Conservation (phyloP, 2,888 invertebrate genomes). For the Amphipyra berbera region DNA sequence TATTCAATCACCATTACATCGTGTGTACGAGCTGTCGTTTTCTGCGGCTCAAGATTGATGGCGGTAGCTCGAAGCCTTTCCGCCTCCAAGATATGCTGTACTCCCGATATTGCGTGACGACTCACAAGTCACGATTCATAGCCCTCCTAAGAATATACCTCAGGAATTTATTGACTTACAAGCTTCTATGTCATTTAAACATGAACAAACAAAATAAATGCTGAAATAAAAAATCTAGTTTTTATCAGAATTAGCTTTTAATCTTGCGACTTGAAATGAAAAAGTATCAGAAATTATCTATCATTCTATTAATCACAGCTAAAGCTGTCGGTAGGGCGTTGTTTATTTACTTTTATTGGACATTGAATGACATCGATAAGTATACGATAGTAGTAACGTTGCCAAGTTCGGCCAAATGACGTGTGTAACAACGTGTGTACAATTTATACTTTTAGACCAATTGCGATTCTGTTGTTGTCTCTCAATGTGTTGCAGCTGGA, state of each 20-base stretch:
- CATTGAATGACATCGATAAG: constrained; percentile 50
- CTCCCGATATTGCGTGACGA: constrained; percentile 80
- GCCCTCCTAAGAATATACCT: constrained; percentile 65
- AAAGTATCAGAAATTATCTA: background rate
- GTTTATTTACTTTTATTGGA: constrained; percentile 57
- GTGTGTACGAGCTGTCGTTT: constrained; percentile 62
- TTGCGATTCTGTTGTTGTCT: constrained; percentile 12
- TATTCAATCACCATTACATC: constrained; percentile 54
- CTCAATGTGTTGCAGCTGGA: constrained; percentile 16
- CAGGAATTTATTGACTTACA: constrained; percentile 67
- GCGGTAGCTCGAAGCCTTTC: constrained; percentile 70
- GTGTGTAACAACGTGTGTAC: constrained; percentile 45
- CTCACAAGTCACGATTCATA: constrained; percentile 68
- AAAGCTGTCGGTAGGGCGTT: constrained; percentile 21
- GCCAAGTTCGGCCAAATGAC: constrained; percentile 54
- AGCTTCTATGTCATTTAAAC: constrained; percentile 50
- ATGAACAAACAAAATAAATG: constrained; percentile 23
- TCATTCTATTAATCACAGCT: background rate
- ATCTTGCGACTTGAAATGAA: no score
- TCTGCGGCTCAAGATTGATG: constrained; percentile 77
- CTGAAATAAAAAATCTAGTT: constrained; percentile 8
- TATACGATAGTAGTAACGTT: constrained; percentile 41
- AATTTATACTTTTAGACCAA: constrained; percentile 23
- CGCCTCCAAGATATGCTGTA: constrained; percentile 75
- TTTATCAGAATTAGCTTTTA: no score